Percentiles rank a stretch among this genome's conserved stretches.
These are phyloP conservation scores for Lymantria monacha DNA, from an alignment of 2,888 invertebrate genomes.

Conservation along the genomic window DNA sequence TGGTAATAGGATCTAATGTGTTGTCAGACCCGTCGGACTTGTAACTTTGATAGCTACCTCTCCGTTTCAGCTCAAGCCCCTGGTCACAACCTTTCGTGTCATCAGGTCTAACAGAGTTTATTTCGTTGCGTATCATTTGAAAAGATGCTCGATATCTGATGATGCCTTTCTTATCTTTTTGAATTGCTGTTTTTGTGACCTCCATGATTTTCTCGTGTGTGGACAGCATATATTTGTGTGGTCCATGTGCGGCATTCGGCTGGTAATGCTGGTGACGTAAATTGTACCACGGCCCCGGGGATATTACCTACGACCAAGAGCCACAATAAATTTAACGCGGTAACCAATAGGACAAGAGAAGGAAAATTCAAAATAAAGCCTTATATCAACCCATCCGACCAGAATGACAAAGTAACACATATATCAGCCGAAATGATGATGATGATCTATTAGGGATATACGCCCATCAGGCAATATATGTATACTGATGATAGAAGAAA, in stretches of 20 bases:
- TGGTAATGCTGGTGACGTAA: conserved; percentile 83
- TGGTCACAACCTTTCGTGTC: neutral
- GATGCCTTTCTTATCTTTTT: conserved; percentile 40
- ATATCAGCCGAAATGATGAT: too few relatives aligned
- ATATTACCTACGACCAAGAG: conserved; percentile 50
- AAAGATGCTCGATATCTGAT: conserved; percentile 28
- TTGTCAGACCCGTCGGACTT: neutral
- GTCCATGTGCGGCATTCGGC: conserved; percentile 68
- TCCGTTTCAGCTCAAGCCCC: neutral
- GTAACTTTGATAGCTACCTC: neutral
- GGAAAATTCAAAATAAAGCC: neutral
- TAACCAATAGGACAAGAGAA: neutral
- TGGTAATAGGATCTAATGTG: neutral
- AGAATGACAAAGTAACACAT: neutral
- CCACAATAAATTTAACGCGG: neutral
- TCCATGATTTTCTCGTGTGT: conserved; percentile 33
- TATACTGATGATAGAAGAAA: too few relatives aligned
- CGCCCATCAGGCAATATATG: too few relatives aligned
- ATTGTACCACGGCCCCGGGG: conserved; percentile 81
- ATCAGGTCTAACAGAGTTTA: neutral
- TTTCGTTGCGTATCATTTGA: neutral
- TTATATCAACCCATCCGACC: neutral
- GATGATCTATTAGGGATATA: too few relatives aligned
- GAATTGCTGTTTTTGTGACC: conserved; percentile 16
- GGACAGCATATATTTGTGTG: conserved; percentile 62